A percentile compares a stretch with the other conserved stretches of the same genome.
Evolutionary conservation across 2,797 vertebrate genomes (phyloP).

Genomic region (Enteromius thamalakanensis): DNA sequence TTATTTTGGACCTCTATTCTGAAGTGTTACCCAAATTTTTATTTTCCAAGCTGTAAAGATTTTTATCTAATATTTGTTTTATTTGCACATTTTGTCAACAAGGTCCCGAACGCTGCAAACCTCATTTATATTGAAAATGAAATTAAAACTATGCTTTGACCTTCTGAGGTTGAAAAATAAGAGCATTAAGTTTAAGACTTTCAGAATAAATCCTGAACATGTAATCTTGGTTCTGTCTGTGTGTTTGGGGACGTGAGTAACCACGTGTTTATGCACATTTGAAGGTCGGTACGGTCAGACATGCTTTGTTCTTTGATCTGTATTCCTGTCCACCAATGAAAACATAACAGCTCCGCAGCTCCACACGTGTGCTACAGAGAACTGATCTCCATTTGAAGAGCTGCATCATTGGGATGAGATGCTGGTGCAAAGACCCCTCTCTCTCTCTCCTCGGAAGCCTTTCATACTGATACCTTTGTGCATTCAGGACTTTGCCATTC

Average conservation of each 20-base stretch:
- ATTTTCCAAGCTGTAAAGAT: neutral
- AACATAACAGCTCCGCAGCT: neutral
- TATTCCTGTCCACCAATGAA: slow-evolving; percentile 23
- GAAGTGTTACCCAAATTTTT: neutral
- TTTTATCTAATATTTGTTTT: neutral
- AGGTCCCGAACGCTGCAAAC: neutral
- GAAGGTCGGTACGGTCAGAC: slow-evolving; percentile 19
- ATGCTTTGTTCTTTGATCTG: slow-evolving; percentile 45
- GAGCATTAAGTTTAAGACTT: neutral
- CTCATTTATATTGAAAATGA: neutral
- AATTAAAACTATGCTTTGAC: neutral
- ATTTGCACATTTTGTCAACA: neutral
- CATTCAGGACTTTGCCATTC: slow-evolving; percentile 22
- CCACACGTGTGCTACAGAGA: slow-evolving; percentile 13
- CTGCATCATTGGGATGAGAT: slow-evolving; percentile 19
- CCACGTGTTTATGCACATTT: neutral
- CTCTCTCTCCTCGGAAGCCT: neutral
- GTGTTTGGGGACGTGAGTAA: slow-evolving; percentile 1
- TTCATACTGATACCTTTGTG: slow-evolving; percentile 33
- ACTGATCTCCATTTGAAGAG: slow-evolving; percentile 32
- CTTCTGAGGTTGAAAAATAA: neutral
- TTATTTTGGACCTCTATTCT: too few species aligned
- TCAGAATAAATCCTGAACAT: neutral
- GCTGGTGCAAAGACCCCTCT: neutral
- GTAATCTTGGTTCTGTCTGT: neutral